A percentile compares a stretch with the other conserved stretches of the same genome.
phyloP scores from a whole-genome alignment of 2,113 vertebrate species.

The Thryonomys swinderianus region DNA sequence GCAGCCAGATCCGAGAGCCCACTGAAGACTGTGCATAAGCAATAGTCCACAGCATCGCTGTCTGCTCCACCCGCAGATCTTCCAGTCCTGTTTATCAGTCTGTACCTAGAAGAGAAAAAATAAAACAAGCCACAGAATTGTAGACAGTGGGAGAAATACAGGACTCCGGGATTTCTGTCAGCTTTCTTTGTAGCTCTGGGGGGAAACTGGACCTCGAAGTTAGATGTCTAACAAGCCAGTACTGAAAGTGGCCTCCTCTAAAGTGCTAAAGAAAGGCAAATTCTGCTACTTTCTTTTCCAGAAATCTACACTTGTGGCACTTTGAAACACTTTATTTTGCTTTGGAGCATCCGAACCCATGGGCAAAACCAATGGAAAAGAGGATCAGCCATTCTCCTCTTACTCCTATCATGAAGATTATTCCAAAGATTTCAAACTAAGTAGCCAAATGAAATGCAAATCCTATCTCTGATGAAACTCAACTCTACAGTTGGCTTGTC shows the following conservation, averaged over 20 bases:
- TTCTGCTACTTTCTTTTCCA: neutral
- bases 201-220: neutral
- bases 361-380: too few relatives aligned
- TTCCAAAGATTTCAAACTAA: neutral
- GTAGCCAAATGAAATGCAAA: neutral
- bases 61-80: neutral
- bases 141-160: neutral
- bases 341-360: neutral
- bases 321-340: neutral
- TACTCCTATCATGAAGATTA: neutral
- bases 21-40: neutral
- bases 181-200: neutral
- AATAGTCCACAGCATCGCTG: neutral
- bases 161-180: neutral
- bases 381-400: neutral
- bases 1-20: neutral
- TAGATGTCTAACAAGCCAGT: neutral
- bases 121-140: neutral
- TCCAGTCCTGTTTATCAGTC: neutral
- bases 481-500: neutral
- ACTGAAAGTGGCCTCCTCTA: neutral
- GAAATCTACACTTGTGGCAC: neutral
- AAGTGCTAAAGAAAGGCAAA: neutral
- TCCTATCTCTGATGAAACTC: neutral
- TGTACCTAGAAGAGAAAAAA: neutral